A percentile compares a stretch with the other conserved stretches of the same genome.
These are phyloP conservation scores for Drosophila equinoxialis DNA, from an alignment of 1,140 invertebrate species.

Conservation along the genomic window DNA sequence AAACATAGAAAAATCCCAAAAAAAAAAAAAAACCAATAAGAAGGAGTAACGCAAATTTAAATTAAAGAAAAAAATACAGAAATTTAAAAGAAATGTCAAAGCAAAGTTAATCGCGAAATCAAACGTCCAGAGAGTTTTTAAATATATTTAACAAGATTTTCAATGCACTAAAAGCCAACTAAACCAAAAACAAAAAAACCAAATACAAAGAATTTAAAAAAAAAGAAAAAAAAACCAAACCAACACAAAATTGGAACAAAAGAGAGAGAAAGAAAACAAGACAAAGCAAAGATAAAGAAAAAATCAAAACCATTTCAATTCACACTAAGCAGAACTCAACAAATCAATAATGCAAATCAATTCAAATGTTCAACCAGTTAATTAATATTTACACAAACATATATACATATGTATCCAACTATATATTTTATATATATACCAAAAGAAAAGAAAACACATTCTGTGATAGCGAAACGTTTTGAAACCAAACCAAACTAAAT, in stretches of 20 bases:
- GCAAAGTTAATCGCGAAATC: conserved; percentile 53
- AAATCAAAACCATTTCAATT: conserved; percentile 27
- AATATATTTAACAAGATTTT: conserved; percentile 73
- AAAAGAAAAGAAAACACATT: conserved; percentile 26
- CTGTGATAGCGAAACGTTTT: conserved; percentile 32
- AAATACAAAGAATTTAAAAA: conserved; percentile 19
- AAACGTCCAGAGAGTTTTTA: conserved; percentile 50
- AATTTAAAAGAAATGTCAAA: conserved; percentile 34
- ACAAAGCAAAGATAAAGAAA: no score
- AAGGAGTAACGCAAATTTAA: conserved; percentile 16
- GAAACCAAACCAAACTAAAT: conserved; percentile 20
- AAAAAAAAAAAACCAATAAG: conserved; percentile 19
- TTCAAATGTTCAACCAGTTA: conserved; percentile 8
- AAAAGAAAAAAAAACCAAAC: conserved; percentile 22
- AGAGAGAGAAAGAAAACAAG: no score
- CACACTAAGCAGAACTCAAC: conserved; percentile 26
- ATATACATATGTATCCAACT: neutral
- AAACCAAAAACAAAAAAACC: neutral
- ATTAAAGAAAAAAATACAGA: conserved; percentile 20
- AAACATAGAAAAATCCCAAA: conserved; percentile 18
- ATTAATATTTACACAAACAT: conserved; percentile 19
- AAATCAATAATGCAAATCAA: conserved; percentile 26
- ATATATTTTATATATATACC: conserved; percentile 33
- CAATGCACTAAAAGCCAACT: conserved; percentile 70
- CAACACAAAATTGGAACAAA: conserved; percentile 25